phyloP scores from a whole-genome alignment of 1,140 invertebrate species.

The Cydia strobilella region DNA sequence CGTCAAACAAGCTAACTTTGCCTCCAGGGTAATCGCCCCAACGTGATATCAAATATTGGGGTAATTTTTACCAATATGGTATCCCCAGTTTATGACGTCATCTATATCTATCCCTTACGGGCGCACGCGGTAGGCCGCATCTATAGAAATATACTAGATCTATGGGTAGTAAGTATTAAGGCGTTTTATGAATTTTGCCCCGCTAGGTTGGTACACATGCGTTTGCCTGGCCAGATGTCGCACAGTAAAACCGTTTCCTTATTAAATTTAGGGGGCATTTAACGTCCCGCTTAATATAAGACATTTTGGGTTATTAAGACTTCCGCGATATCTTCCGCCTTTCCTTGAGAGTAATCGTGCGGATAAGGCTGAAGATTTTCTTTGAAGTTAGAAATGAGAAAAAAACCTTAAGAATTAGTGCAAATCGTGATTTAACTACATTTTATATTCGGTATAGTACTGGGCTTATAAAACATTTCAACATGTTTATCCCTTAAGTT shows the following conservation, averaged over 20 bases:
- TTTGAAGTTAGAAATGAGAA: conserved; percentile 14
- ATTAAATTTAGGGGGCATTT: conserved; percentile 41
- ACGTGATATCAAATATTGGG: too few relatives aligned
- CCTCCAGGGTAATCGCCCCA: too few relatives aligned
- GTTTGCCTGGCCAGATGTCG: conserved; percentile 37
- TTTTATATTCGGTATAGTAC: neutral
- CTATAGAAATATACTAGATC: too few relatives aligned
- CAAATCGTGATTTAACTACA: neutral
- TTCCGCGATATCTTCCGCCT: conserved; percentile 24
- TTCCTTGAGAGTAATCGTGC: conserved; percentile 29
- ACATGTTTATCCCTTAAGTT: too few relatives aligned
- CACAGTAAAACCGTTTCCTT: conserved; percentile 33
- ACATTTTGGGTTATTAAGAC: conserved; percentile 31
- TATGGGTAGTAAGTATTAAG: conserved; percentile 37
- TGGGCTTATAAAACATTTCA: neutral
- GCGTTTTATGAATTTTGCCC: conserved; percentile 40
- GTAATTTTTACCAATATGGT: too few relatives aligned
- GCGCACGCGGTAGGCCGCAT: too few relatives aligned
- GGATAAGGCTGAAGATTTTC: neutral
- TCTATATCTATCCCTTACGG: too few relatives aligned
- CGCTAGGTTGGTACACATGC: conserved; percentile 33
- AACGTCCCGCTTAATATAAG: conserved; percentile 33
- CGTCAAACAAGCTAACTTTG: too few relatives aligned
- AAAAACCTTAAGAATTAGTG: neutral
- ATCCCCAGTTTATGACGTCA: too few relatives aligned